A percentile compares a stretch with the other conserved stretches of the same genome.
phyloP scores from a whole-genome alignment of 2,888 invertebrate genomes.

The Coecobrya sp. region DNA sequence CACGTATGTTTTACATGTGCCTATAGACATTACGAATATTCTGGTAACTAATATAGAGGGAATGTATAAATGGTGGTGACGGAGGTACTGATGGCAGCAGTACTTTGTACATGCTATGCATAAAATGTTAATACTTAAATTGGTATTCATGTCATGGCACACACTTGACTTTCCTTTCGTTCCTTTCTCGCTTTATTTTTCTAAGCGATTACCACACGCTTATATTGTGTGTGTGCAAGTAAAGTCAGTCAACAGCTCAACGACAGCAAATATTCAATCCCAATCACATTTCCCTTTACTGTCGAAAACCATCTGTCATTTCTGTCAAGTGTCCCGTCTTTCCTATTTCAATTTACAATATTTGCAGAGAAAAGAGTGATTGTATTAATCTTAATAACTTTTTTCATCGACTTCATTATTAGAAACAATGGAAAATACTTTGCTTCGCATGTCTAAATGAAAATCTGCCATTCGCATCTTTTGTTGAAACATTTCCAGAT shows the following conservation, averaged over 20 bases:
- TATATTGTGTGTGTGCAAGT: background rate
- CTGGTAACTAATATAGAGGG: background rate
- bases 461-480: no score
- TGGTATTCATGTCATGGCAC: slow-evolving; percentile 71
- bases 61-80: background rate
- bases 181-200: background rate
- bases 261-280: slow-evolving; percentile 15
- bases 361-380: background rate
- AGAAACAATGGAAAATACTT: background rate
- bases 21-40: background rate
- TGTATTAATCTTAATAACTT: background rate
- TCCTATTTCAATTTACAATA: background rate
- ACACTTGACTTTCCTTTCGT: slow-evolving; percentile 14
- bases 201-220: background rate
- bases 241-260: background rate
- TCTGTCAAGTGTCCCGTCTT: background rate
- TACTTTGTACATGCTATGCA: background rate
- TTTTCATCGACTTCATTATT: background rate
- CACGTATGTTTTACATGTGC: background rate
- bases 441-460: no score
- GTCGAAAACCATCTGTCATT: background rate
- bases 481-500: no score
- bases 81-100: background rate
- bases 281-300: background rate
- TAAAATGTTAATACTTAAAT: slow-evolving; percentile 56